A percentile compares a stretch with the other conserved stretches of the same genome.
phyloP scores from a whole-genome alignment of 64 coral and sea anemone species.

The Montipora efflorescens region DNA sequence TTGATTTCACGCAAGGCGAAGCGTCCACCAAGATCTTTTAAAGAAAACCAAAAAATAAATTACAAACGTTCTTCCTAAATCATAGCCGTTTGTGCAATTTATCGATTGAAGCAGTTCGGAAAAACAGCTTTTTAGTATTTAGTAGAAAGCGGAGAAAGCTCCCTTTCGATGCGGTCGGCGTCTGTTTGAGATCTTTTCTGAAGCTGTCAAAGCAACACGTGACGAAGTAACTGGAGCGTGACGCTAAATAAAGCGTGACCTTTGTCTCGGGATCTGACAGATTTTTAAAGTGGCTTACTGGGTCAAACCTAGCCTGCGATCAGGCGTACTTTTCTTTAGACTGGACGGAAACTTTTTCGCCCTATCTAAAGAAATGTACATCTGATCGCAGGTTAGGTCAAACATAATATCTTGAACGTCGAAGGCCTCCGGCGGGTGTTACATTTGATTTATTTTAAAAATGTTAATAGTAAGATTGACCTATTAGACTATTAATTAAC shows the following conservation, averaged over 20 bases:
- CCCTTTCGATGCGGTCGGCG: background rate
- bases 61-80: background rate
- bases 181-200: background rate
- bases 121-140: background rate
- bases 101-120: background rate
- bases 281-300: too few relatives aligned
- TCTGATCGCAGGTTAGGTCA: too few relatives aligned
- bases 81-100: background rate
- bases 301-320: too few relatives aligned
- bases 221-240: background rate
- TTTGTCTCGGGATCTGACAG: too few relatives aligned
- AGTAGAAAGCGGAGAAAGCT: background rate
- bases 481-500: too few relatives aligned
- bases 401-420: background rate
- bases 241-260: too few relatives aligned
- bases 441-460: slow-evolving; percentile 3
- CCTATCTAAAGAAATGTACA: too few relatives aligned
- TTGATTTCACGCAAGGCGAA: background rate
- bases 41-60: slow-evolving; percentile 25
- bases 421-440: background rate
- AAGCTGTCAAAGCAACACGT: background rate
- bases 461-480: too few relatives aligned
- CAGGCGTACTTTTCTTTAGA: too few relatives aligned
- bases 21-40: slow-evolving; percentile 1
- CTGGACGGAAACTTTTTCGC: too few relatives aligned